Conservation (phyloP, 2,797 vertebrate species). For the Gymnopithys bicolor region DNA sequence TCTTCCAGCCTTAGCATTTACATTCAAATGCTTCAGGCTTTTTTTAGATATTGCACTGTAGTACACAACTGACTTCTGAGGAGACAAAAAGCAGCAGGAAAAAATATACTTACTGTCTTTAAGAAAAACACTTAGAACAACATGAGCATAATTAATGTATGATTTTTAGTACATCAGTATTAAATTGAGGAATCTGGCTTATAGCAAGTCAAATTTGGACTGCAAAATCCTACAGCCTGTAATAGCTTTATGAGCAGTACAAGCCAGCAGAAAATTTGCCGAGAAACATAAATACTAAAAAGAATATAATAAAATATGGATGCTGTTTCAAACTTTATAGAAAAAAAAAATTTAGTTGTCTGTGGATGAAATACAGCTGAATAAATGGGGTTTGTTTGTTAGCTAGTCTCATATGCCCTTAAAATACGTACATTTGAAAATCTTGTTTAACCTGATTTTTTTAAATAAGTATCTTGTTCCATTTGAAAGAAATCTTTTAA, state of each 20-base stretch:
- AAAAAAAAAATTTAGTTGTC: not conserved
- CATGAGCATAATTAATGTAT: not conserved
- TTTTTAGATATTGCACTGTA: not conserved
- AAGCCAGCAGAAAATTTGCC: not conserved
- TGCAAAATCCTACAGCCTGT: not conserved
- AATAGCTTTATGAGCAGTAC: not conserved
- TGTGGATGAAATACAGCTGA: not conserved
- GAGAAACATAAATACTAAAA: not conserved
- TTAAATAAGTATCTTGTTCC: not conserved
- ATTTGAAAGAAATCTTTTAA: slow-evolving; percentile 44
- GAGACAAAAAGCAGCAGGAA: not conserved
- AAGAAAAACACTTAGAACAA: not conserved
- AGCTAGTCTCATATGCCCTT: not conserved
- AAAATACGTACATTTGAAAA: not conserved
- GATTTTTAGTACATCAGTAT: not conserved
- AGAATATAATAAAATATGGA: not conserved
- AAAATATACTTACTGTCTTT: not conserved
- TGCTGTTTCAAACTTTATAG: not conserved
- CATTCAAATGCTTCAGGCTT: not conserved
- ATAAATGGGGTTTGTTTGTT: not conserved
- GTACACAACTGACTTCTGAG: not conserved
- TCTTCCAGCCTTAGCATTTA: not conserved
- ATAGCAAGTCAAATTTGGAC: not conserved
- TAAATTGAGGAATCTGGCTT: slow-evolving; percentile 9
- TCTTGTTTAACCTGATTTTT: slow-evolving; percentile 14